These are phyloP conservation scores for Lagopus leucura DNA, from an alignment of 2,113 vertebrate species.

Conservation along the genomic window DNA sequence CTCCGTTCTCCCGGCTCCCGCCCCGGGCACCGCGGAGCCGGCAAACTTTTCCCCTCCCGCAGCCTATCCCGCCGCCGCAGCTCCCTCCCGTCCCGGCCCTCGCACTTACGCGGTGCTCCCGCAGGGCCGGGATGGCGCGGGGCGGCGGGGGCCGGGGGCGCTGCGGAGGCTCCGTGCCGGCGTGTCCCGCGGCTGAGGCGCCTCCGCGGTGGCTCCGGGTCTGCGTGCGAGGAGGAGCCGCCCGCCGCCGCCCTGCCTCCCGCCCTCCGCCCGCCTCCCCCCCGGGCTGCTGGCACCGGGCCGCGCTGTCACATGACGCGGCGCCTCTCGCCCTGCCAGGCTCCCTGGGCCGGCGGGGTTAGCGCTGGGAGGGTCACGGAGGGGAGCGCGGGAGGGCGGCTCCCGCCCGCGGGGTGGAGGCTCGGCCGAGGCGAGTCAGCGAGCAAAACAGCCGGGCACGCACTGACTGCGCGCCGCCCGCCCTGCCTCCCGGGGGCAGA, in stretches of 20 bases:
- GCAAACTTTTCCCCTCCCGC: no score
- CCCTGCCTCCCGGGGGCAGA: conserved; percentile 73
- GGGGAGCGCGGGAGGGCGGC: conserved; percentile 62
- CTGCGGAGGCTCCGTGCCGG: background rate
- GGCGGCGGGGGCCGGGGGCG: background rate
- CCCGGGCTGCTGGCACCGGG: conserved; percentile 56
- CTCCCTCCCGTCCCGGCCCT: background rate
- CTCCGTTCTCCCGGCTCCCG: background rate
- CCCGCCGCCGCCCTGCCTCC: conserved; percentile 34
- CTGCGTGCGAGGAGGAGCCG: conserved; percentile 24
- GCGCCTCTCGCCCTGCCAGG: conserved; percentile 63
- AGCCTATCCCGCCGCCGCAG: no score
- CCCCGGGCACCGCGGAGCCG: background rate
- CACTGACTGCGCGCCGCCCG: conserved; percentile 38
- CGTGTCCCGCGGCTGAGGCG: conserved; percentile 24
- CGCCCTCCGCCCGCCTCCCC: conserved; percentile 34
- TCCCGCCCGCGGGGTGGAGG: conserved; percentile 69
- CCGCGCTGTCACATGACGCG: conserved; percentile 62
- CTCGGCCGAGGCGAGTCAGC: conserved; percentile 38
- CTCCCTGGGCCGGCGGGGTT: conserved; percentile 2
- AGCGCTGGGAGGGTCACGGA: conserved; percentile 35
- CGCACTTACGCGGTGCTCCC: background rate
- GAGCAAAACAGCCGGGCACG: conserved; percentile 33
- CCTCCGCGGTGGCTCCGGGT: background rate
- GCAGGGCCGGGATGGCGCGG: no score